phyloP scores from a whole-genome alignment of 2,888 invertebrate species.

The Conistra vaccinii region DNA sequence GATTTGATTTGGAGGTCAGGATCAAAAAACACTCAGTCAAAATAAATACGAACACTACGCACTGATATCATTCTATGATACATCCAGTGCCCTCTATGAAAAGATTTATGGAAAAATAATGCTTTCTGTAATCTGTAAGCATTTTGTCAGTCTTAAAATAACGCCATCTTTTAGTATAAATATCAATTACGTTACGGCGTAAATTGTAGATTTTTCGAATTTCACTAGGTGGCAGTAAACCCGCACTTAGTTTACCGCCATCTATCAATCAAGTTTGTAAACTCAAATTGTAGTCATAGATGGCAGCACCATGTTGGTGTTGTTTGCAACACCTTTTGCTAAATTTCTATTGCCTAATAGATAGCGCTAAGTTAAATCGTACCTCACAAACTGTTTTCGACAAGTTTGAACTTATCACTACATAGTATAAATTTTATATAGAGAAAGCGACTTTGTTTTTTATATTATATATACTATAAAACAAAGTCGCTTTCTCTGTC shows the following conservation, averaged over 20 bases:
- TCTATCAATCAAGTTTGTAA: not conserved
- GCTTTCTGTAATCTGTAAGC: not conserved
- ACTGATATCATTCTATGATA: not conserved
- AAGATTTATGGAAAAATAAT: not conserved
- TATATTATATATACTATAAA: no score
- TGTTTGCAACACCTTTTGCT: not conserved
- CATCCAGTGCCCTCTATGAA: slow-evolving; percentile 40
- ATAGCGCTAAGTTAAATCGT: slow-evolving; percentile 39
- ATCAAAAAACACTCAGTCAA: not conserved
- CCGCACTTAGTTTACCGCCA: not conserved
- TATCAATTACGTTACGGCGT: not conserved
- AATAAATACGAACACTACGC: not conserved
- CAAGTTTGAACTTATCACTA: no score
- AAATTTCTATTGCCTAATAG: slow-evolving; percentile 67
- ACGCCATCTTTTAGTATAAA: slow-evolving; percentile 29
- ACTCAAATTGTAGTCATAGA: not conserved
- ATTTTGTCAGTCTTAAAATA: not conserved
- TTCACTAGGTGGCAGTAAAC: not conserved
- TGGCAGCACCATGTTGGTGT: slow-evolving; percentile 43
- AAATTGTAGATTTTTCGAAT: fast-evolving
- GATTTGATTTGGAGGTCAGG: not conserved
- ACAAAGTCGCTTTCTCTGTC: no score
- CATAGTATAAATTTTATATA: no score
- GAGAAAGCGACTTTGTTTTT: no score
- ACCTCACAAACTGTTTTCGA: not conserved